Evolutionary conservation across 2,888 invertebrate species (phyloP).

Genomic region (Thera obeliscata): DNA sequence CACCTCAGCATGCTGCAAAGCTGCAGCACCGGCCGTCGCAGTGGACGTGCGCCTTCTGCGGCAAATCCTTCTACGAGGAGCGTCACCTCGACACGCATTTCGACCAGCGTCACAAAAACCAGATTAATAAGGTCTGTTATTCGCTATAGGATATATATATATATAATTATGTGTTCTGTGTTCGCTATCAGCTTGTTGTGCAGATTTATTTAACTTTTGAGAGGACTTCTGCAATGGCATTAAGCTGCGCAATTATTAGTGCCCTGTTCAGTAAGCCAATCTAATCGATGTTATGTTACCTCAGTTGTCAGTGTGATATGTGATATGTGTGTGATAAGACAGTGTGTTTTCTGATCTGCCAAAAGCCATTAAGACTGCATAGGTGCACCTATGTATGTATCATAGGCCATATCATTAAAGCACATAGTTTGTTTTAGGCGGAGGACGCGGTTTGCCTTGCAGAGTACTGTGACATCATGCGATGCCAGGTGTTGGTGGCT

Average conservation of each 20-base stretch:
- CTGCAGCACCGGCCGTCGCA: slow-evolving; percentile 93
- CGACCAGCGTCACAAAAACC: slow-evolving; percentile 93
- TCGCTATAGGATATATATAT: neutral
- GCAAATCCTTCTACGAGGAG: slow-evolving; percentile 96
- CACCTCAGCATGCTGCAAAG: slow-evolving; percentile 93
- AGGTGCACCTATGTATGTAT: neutral
- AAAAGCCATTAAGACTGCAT: too few species aligned
- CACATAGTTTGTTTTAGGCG: slow-evolving; percentile 83
- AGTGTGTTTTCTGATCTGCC: too few species aligned
- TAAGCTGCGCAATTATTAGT: too few species aligned
- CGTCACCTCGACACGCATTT: slow-evolving; percentile 94
- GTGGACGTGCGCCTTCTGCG: slow-evolving; percentile 96
- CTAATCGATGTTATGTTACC: too few species aligned
- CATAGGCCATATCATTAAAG: slow-evolving; percentile 15
- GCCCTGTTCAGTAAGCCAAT: too few species aligned
- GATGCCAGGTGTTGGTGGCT: slow-evolving; percentile 94
- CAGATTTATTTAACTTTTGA: too few species aligned
- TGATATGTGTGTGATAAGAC: too few species aligned
- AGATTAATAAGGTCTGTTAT: slow-evolving; percentile 89
- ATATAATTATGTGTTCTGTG: too few species aligned
- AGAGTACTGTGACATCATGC: slow-evolving; percentile 97
- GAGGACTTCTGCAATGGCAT: too few species aligned
- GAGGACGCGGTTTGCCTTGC: slow-evolving; percentile 97
- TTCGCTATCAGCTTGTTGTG: too few species aligned
- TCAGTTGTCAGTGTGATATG: too few species aligned